Evolutionary conservation across 2,888 invertebrate species (phyloP).

Genomic region (Pristionchus mayeri): DNA sequence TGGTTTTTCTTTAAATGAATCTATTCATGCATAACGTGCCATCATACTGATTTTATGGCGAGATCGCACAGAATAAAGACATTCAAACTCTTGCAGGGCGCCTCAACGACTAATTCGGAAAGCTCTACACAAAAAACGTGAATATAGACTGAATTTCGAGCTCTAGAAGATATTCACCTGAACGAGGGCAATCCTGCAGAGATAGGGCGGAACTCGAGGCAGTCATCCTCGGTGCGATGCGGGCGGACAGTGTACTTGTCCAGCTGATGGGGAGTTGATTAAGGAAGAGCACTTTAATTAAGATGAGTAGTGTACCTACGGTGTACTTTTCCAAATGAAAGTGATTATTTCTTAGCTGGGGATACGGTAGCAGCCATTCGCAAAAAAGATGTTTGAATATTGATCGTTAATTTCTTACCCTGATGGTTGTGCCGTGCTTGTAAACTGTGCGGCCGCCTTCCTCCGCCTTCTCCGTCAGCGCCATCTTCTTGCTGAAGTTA

Average conservation of each 20-base stretch:
- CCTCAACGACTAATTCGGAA: too few relatives aligned
- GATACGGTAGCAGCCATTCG: too few relatives aligned
- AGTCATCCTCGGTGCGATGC: slow-evolving; percentile 75
- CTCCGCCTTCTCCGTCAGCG: slow-evolving; percentile 73
- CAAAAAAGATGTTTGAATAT: too few relatives aligned
- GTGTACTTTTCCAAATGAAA: too few relatives aligned
- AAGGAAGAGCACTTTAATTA: not conserved
- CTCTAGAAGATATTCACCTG: too few relatives aligned
- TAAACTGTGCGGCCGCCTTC: slow-evolving; percentile 70
- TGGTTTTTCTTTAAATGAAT: too few relatives aligned
- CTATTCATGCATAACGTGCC: too few relatives aligned
- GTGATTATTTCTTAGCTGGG: too few relatives aligned
- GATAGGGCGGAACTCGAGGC: slow-evolving; percentile 69
- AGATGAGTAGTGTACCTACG: not conserved
- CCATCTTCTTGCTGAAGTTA: slow-evolving; percentile 60
- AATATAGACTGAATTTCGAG: too few relatives aligned
- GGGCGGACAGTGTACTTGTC: slow-evolving; percentile 77
- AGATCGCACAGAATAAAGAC: too few relatives aligned
- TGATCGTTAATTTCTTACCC: slow-evolving; percentile 64
- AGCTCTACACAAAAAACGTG: too few relatives aligned
- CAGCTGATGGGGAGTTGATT: slow-evolving; percentile 67
- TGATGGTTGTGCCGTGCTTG: slow-evolving; percentile 75
- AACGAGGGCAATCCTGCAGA: slow-evolving; percentile 71
- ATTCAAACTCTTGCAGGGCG: too few relatives aligned
- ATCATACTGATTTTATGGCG: not conserved